Percentiles rank a stretch among this genome's conserved stretches.
phyloP scores from a whole-genome alignment of 2,113 vertebrate species.

The Coryphaenoides rupestris region DNA sequence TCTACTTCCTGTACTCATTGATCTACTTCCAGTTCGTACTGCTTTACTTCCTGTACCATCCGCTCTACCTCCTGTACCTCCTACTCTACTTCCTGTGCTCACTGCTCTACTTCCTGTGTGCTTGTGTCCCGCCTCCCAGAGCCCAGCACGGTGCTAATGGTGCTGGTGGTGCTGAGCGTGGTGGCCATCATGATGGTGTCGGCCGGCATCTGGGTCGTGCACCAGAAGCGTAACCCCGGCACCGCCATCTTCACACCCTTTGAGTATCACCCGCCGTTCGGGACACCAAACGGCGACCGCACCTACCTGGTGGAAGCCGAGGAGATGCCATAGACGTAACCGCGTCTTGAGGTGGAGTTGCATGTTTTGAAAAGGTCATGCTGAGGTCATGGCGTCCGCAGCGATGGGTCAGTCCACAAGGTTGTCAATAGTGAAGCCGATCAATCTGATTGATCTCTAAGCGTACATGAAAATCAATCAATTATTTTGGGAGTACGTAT shows the following conservation, averaged over 20 bases:
- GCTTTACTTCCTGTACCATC: neutral
- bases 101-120: constrained; percentile 12
- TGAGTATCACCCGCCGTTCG: constrained; percentile 71
- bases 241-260: constrained; percentile 63
- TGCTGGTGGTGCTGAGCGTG: constrained; percentile 76
- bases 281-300: constrained; percentile 69
- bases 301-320: constrained; percentile 78
- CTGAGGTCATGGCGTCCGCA: no score
- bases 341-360: no score
- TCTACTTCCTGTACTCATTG: constrained; percentile 23
- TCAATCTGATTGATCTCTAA: no score
- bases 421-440: no score
- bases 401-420: no score
- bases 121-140: constrained; percentile 43
- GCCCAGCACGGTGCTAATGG: constrained; percentile 61
- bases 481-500: no score
- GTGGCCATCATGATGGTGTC: constrained; percentile 73
- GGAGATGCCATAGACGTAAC: constrained; percentile 52
- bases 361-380: no score
- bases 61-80: no score
- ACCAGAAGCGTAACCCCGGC: constrained; percentile 70
- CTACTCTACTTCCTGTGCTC: constrained; percentile 39
- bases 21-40: constrained; percentile 37
- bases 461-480: no score
- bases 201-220: constrained; percentile 75